Conservation (phyloP, 2,797 vertebrate genomes). For the Gambusia yucatana region DNA sequence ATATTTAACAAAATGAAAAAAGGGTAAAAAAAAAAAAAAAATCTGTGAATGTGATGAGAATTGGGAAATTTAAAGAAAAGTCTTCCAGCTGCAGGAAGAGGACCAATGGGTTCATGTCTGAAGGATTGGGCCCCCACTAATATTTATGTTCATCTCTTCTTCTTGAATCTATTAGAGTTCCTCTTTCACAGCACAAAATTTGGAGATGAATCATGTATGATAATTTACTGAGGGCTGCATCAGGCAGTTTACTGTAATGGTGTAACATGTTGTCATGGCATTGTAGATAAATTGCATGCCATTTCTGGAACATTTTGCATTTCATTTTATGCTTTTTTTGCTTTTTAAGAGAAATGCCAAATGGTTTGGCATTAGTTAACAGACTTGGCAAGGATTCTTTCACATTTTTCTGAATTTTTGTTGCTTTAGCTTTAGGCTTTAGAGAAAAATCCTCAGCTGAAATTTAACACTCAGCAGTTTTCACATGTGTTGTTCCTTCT, state of each 20-base stretch:
- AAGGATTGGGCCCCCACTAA: neutral
- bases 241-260: neutral
- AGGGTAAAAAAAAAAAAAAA: neutral
- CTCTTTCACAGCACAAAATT: neutral
- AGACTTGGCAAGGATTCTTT: neutral
- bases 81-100: neutral
- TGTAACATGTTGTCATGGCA: neutral
- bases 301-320: neutral
- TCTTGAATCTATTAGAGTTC: neutral
- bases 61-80: neutral
- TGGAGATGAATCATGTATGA: neutral
- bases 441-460: neutral
- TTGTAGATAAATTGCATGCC: neutral
- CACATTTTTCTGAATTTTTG: neutral
- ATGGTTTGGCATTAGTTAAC: neutral
- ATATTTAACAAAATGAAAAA: neutral
- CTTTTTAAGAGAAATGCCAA: neutral
- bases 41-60: neutral
- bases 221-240: neutral
- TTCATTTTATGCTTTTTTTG: neutral
- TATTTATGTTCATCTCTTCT: neutral
- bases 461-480: neutral
- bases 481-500: neutral
- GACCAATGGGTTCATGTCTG: neutral
- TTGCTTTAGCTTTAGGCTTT: neutral